Evolutionary conservation across 2,797 vertebrate species (phyloP), one percentile per base, ranked within the genome.

Genomic region (Urocyon cinereoargenteus): DNA sequence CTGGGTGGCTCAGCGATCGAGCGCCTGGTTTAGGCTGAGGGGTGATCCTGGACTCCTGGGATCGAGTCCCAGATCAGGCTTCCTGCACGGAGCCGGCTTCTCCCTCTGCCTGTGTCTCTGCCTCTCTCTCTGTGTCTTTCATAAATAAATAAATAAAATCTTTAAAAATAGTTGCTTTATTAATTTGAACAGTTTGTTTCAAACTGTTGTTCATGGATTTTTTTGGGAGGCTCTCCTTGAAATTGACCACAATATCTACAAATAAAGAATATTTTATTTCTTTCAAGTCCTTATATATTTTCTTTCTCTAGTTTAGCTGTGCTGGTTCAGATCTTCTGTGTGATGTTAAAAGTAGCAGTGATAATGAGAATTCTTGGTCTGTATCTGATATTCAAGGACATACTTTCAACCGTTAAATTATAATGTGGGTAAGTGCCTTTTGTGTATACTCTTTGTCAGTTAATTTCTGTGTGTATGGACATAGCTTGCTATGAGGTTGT

Each of bases 401-500:
- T 45, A 31, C 19, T 82, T 84, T 57, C 28, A 72, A n/a, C 3
- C n/a, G 70, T 91, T 89, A 55, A 85, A 10, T 28, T 83, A 26
- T 89, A 28, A 26, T 18, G 1, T 86, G 87, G 34, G 88, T 19
- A 61, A 34, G n/a, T 34, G 28, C 2, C 34, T 95, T 86, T 81
- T 95, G 28, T 19, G 51, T 16, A 89, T 75, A n/a, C 15, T 89
- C 28, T 51, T 55, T 55, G 53, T 92, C 61, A 96, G 5, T 73
- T 84, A 66, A 90, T 87, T 97, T 90, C 88, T 45, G 40, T 40
- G 36, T 45, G 72, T 90, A 19, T 51, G n/a, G 16, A 72, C 45
- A 18, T 66, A 40, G 4, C 28, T 94, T 61, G 36, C 31, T 84
- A 88, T 92, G 19, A 81, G 24, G 18, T 68, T 19, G 31, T 19